Evolutionary conservation across 2,888 invertebrate species (phyloP).

Genomic region (Nasonia oneida): DNA sequence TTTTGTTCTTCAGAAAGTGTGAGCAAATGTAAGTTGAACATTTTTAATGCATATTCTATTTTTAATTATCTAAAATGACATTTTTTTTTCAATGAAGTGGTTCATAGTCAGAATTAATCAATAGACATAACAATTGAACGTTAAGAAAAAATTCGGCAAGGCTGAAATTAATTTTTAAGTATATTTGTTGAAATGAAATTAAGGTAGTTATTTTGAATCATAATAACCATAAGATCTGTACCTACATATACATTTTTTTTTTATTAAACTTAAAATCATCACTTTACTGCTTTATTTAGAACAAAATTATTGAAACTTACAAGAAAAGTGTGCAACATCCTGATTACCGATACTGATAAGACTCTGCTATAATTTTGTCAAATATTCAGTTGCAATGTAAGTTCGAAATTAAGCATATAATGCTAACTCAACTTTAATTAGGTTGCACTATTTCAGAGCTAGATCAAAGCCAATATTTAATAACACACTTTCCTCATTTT

Average conservation of each 20-base stretch:
- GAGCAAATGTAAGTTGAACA: too few relatives aligned
- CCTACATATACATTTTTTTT: not conserved
- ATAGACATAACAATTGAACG: slow-evolving; percentile 7
- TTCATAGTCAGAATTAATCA: not conserved
- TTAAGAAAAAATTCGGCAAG: slow-evolving; percentile 22
- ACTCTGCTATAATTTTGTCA: not conserved
- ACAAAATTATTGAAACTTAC: slow-evolving; percentile 51
- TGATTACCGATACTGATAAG: not conserved
- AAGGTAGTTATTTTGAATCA: slow-evolving; percentile 27
- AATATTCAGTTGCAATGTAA: not conserved
- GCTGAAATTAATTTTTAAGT: slow-evolving; percentile 22
- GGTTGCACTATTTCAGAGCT: not conserved
- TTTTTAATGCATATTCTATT: too few relatives aligned
- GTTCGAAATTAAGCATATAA: not conserved
- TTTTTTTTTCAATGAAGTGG: slow-evolving; percentile 14
- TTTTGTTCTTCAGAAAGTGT: too few relatives aligned
- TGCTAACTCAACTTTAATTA: not conserved
- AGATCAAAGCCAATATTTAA: not conserved
- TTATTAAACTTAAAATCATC: slow-evolving; percentile 37
- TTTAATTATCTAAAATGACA: too few relatives aligned
- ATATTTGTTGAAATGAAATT: slow-evolving; percentile 27
- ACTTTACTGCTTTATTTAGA: slow-evolving; percentile 62
- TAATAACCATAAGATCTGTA: slow-evolving; percentile 3
- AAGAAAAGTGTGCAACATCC: slow-evolving; percentile 18
- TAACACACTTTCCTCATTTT: not conserved